Percentiles rank a stretch among this genome's conserved stretches.
phyloP scores from a whole-genome alignment of 2,888 invertebrate species.

The Sepiola atlantica region DNA sequence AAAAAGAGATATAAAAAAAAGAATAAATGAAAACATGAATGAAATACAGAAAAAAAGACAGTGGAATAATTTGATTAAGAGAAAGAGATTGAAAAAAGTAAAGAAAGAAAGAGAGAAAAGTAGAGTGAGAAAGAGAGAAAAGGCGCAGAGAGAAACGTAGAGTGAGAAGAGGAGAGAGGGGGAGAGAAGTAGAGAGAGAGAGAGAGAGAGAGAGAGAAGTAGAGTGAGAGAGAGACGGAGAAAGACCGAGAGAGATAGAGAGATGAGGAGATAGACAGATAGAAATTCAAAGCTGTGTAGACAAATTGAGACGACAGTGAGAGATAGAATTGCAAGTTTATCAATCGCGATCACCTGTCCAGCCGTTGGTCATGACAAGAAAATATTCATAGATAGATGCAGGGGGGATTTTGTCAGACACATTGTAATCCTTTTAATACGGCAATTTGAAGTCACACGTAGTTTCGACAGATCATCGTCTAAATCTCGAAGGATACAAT shows the following conservation, averaged over 20 bases:
- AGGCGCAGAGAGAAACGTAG: background rate
- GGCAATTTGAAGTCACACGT: background rate
- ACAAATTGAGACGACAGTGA: too few species aligned
- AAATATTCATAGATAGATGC: conserved; percentile 4
- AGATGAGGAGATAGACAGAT: background rate
- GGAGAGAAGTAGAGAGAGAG: background rate
- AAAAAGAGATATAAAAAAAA: background rate
- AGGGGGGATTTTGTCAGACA: background rate
- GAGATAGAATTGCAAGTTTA: background rate
- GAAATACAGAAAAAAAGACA: background rate
- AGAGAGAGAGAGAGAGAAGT: too few species aligned
- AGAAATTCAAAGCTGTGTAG: background rate
- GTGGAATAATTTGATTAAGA: background rate
- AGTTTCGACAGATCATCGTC: background rate
- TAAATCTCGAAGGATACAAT: background rate
- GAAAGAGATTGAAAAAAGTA: background rate
- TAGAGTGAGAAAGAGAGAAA: background rate
- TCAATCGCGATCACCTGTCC: background rate
- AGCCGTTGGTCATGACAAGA: background rate
- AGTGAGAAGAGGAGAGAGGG: background rate
- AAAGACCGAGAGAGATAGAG: background rate
- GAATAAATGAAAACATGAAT: background rate
- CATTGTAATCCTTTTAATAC: background rate
- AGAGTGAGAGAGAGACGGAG: background rate
- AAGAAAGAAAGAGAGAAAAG: background rate